Evolutionary conservation across 2,797 vertebrate species (phyloP), one percentile per base, ranked within the genome.

Genomic region (Thaleichthys pacificus): DNA sequence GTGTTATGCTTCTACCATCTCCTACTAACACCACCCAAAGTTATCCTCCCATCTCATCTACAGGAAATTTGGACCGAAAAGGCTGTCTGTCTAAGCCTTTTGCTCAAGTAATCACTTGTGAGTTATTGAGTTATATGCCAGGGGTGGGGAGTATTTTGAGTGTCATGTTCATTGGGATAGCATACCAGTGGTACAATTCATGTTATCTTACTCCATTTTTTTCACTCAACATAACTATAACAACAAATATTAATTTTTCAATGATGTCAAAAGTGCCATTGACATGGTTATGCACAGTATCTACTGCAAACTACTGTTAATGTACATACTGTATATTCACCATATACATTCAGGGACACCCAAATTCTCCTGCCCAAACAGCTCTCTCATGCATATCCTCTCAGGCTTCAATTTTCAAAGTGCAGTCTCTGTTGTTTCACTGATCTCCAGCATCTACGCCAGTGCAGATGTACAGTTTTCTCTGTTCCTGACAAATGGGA

Each of bases 401-500:
- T 21, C 9, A 21, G 32, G 30, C n/a, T 12, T n/a, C 4, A n/a
- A 21, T 7, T 63, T 32, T 35, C 32, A 8, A 35, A 35, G 32
- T 35, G 32, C 32, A 8, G 32, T 2, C 32, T 35, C 7, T 35
- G 32, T 35, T 22, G 56, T n/a, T 6, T 22, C 56, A n/a, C 47
- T 19, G 54, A 21, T 56, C 28, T 32, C 19, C 51, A 57, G 66
- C 51, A 32, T 67, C 42, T 49, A 19, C 14, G 54, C 32, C 65
- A 3, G 51, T 12, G n/a, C 35, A 42, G 56, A n/a, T 38, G 38
- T 42, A 61, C 5, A 5, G 26, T 28, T 57, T 17, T 68, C n/a
- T 35, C 30, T 19, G 67, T n/a, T 35, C 54, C 19, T 38, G 67
- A 69, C 21, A 69, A 69, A 60, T 58, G 32, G 54, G 21, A 35